phyloP scores from a whole-genome alignment of 1,140 invertebrate species.

The Riptortus pedestris region DNA sequence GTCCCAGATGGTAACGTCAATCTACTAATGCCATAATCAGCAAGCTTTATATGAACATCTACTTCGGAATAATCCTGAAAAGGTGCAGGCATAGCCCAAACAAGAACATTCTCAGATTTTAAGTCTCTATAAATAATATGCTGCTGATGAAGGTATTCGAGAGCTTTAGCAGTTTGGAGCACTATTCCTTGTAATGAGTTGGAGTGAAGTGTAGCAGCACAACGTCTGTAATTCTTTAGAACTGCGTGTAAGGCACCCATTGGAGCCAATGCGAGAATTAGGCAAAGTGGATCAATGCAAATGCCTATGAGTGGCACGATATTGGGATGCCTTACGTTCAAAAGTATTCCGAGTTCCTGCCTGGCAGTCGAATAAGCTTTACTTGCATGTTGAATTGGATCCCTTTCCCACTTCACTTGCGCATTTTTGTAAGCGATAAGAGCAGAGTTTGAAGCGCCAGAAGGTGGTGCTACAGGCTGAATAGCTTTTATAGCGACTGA shows the following conservation, averaged over 20 bases:
- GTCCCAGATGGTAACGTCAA: constrained; percentile 78
- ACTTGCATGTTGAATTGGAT: constrained; percentile 81
- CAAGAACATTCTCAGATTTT: constrained; percentile 96
- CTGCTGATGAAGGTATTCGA: constrained; percentile 90
- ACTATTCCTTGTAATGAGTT: constrained; percentile 75
- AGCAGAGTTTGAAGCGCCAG: constrained; percentile 59
- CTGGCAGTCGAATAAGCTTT: constrained; percentile 90
- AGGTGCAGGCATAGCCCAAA: constrained; percentile 82
- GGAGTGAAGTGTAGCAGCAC: constrained; percentile 66
- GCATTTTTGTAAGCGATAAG: constrained; percentile 72
- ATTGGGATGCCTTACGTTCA: constrained; percentile 75
- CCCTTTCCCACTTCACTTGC: constrained; percentile 79
- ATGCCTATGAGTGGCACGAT: constrained; percentile 87
- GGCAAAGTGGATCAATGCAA: constrained; percentile 69
- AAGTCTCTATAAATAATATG: constrained; percentile 93
- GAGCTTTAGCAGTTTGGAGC: constrained; percentile 81
- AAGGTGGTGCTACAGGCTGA: constrained; percentile 81
- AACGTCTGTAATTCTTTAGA: constrained; percentile 69
- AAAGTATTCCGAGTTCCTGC: constrained; percentile 84
- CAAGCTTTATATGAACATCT: constrained; percentile 79
- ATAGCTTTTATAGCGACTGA: constrained; percentile 92
- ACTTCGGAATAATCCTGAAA: constrained; percentile 52
- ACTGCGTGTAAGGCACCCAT: constrained; percentile 76
- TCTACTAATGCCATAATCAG: constrained; percentile 93
- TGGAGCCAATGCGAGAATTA: constrained; percentile 56